Percentiles rank a stretch among this genome's conserved stretches.
Conservation (phyloP, 2,888 invertebrate species). For the Horisme vitalbata region DNA sequence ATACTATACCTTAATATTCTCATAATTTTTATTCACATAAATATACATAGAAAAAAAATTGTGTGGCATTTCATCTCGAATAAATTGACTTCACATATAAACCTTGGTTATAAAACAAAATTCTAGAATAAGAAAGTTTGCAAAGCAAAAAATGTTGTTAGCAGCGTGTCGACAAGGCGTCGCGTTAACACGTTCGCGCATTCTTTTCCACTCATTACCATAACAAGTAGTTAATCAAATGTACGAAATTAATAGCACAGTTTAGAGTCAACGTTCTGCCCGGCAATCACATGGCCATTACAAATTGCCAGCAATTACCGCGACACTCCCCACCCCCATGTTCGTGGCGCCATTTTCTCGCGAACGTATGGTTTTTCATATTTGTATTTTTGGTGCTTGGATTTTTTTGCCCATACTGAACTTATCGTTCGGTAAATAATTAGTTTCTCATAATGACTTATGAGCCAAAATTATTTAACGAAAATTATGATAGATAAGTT, state of each 20-base stretch:
- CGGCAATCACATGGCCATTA: conserved; percentile 79
- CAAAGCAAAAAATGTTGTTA: conserved; percentile 72
- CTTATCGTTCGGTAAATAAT: too few species aligned
- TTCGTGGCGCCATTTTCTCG: conserved; percentile 56
- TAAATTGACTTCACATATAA: too few species aligned
- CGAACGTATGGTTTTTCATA: conserved; percentile 48
- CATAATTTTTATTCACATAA: too few species aligned
- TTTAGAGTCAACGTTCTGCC: conserved; percentile 77
- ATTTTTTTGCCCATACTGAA: not conserved
- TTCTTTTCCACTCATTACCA: conserved; percentile 80
- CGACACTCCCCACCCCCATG: conserved; percentile 61
- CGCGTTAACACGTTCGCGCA: conserved; percentile 77
- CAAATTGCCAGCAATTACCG: conserved; percentile 78
- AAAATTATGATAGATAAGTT: too few species aligned
- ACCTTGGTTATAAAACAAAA: too few species aligned
- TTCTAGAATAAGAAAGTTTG: conserved; percentile 64
- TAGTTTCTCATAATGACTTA: too few species aligned
- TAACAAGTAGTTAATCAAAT: conserved; percentile 83
- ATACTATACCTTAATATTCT: too few species aligned
- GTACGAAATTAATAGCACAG: conserved; percentile 82
- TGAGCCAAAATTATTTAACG: too few species aligned
- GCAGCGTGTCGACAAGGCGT: conserved; percentile 76
- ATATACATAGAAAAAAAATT: too few species aligned
- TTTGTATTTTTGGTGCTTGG: conserved; percentile 8
- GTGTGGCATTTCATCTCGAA: too few species aligned